Percentiles rank a stretch among this genome's conserved stretches.
Conservation (phyloP, 1,140 invertebrate genomes). For the Zophobas morio region DNA sequence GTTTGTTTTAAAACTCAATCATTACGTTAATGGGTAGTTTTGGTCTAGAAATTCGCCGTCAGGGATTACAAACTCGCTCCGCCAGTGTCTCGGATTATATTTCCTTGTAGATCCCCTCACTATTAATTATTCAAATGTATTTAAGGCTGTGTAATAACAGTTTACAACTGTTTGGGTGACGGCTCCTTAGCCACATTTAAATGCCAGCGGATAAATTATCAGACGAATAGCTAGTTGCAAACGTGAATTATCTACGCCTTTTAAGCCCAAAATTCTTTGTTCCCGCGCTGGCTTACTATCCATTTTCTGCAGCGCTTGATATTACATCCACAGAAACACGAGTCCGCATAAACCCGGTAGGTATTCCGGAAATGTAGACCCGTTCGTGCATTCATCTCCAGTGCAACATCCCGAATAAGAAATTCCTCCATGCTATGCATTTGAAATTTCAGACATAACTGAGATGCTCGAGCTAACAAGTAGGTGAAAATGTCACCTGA, state of each 20-base stretch:
- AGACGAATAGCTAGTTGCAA: too few relatives aligned
- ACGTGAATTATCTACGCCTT: too few relatives aligned
- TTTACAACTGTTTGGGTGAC: too few relatives aligned
- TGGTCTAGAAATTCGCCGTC: not conserved
- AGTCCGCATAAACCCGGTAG: too few relatives aligned
- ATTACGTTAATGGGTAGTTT: not conserved
- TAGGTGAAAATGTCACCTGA: constrained; percentile 14
- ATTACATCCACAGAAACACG: too few relatives aligned
- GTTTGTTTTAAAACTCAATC: not conserved
- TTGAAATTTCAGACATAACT: constrained; percentile 12
- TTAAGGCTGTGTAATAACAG: too few relatives aligned
- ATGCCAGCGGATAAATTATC: too few relatives aligned
- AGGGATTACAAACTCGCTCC: not conserved
- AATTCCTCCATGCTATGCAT: constrained; percentile 14
- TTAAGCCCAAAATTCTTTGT: too few relatives aligned
- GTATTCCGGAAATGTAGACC: not conserved
- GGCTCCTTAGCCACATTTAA: too few relatives aligned
- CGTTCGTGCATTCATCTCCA: not conserved
- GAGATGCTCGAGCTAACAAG: constrained; percentile 19
- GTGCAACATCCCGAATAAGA: constrained; percentile 18
- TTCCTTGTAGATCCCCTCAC: not conserved
- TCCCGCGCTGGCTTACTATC: too few relatives aligned
- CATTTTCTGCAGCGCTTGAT: too few relatives aligned
- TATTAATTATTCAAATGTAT: too few relatives aligned
- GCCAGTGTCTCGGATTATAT: not conserved